Evolutionary conservation across 1,140 invertebrate species (phyloP).

Genomic region (Drosophila leontia): DNA sequence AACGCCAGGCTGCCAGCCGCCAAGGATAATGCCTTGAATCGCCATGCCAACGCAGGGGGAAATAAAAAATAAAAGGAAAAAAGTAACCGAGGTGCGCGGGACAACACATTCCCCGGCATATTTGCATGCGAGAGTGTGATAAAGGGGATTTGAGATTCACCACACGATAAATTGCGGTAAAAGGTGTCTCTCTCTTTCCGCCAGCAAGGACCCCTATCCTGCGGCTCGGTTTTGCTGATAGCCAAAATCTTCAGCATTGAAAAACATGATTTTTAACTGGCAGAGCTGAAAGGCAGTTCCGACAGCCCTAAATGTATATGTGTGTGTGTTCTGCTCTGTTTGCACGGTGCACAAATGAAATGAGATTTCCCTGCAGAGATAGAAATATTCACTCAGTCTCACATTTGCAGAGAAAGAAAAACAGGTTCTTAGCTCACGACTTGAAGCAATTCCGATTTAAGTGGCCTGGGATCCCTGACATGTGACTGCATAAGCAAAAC

Average conservation of each 20-base stretch:
- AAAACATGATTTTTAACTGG: slow-evolving; percentile 82
- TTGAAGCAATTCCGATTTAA: background rate
- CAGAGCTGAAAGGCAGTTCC: slow-evolving; percentile 62
- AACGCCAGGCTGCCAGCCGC: slow-evolving; percentile 24
- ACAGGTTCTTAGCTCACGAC: slow-evolving; percentile 9
- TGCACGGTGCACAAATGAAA: slow-evolving; percentile 72
- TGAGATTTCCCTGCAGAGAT: slow-evolving; percentile 75
- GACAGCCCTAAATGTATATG: slow-evolving; percentile 18
- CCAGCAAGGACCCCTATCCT: slow-evolving; percentile 18
- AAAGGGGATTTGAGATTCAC: slow-evolving; percentile 72
- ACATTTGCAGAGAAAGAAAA: slow-evolving; percentile 16
- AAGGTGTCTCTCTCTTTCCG: slow-evolving; percentile 66
- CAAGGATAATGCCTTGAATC: slow-evolving; percentile 57
- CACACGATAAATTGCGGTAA: slow-evolving; percentile 79
- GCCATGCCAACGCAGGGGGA: slow-evolving; percentile 43
- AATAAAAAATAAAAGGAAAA: background rate
- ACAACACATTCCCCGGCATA: slow-evolving; percentile 14
- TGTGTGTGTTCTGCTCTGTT: slow-evolving; percentile 20
- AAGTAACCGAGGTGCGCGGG: slow-evolving; percentile 1
- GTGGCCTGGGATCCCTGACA: slow-evolving; percentile 7
- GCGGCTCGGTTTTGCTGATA: slow-evolving; percentile 58
- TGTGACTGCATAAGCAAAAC: background rate
- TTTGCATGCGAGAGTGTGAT: slow-evolving; percentile 43
- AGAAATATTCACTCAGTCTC: slow-evolving; percentile 44
- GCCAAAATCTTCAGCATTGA: slow-evolving; percentile 64